These are phyloP conservation scores for Pitta sordida DNA, from an alignment of 2,113 vertebrate species.

Conservation along the genomic window DNA sequence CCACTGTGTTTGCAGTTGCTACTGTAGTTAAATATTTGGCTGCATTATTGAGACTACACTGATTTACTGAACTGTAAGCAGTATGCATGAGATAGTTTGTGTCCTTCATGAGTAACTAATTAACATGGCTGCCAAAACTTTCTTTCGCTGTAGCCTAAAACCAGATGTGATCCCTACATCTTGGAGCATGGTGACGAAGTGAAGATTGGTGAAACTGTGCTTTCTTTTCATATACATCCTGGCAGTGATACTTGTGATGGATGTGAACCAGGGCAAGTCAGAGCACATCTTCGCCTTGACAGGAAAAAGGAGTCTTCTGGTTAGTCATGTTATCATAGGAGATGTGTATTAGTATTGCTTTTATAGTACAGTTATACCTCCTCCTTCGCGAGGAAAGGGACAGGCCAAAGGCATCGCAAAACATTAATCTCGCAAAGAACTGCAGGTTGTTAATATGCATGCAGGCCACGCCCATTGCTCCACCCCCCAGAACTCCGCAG, in stretches of 20 bases:
- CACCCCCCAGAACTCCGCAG: too few relatives aligned
- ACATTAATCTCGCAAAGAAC: too few relatives aligned
- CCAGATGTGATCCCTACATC: constrained; percentile 84
- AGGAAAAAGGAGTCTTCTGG: constrained; percentile 79
- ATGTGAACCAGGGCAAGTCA: constrained; percentile 95
- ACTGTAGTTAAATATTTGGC: background rate
- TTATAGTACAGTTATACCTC: too few relatives aligned
- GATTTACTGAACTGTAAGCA: background rate
- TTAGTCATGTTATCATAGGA: constrained; percentile 47
- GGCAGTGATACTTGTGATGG: constrained; percentile 95
- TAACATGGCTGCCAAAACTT: background rate
- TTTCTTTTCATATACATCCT: constrained; percentile 96
- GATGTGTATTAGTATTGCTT: background rate
- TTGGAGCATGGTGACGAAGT: constrained; percentile 95
- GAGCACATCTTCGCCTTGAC: constrained; percentile 92
- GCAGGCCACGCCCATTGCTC: too few relatives aligned
- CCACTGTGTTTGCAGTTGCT: background rate
- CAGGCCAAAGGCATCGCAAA: too few relatives aligned
- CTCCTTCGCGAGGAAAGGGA: too few relatives aligned
- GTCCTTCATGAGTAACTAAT: background rate
- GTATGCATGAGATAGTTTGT: background rate
- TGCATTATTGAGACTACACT: background rate
- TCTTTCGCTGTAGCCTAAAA: constrained; percentile 83
- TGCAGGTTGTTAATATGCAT: too few relatives aligned
- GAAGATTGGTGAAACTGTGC: constrained; percentile 94